phyloP scores from a whole-genome alignment of 1,140 invertebrate genomes.

The Maconellicoccus hirsutus region DNA sequence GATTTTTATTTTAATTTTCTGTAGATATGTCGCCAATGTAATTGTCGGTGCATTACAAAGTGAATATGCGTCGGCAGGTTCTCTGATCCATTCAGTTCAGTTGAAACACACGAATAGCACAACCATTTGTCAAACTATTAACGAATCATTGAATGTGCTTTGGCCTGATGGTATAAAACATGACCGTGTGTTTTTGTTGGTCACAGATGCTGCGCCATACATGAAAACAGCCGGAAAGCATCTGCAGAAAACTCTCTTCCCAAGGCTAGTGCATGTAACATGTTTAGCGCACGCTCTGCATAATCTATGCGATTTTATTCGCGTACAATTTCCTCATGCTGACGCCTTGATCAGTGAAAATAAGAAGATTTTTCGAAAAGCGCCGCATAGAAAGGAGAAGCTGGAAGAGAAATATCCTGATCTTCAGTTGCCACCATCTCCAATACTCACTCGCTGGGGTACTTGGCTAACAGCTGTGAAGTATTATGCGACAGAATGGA shows the following conservation, averaged over 20 bases:
- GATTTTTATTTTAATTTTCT: neutral
- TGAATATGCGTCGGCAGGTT: neutral
- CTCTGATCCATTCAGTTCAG: neutral
- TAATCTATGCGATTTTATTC: neutral
- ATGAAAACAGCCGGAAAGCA: slow-evolving; percentile 16
- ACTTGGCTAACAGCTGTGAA: slow-evolving; percentile 23
- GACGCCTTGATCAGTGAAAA: neutral
- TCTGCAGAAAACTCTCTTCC: neutral
- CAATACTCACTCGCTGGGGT: slow-evolving; percentile 24
- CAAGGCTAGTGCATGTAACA: neutral
- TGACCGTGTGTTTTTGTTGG: neutral
- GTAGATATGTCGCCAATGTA: neutral
- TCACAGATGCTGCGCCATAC: slow-evolving; percentile 22
- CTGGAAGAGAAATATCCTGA: slow-evolving; percentile 24
- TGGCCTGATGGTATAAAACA: slow-evolving; percentile 10
- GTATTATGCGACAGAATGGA: slow-evolving; percentile 23
- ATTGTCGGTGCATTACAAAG: neutral
- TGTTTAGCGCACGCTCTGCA: slow-evolving; percentile 17
- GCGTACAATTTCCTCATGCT: neutral
- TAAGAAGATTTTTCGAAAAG: slow-evolving; percentile 26
- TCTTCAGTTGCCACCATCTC: slow-evolving; percentile 24
- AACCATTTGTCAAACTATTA: slow-evolving; percentile 13
- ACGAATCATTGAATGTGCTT: slow-evolving; percentile 1
- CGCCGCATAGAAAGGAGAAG: slow-evolving; percentile 23
- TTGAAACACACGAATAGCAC: neutral